phyloP scores from a whole-genome alignment of 2,888 invertebrate genomes.

The Brachynemurus nebulosus region DNA sequence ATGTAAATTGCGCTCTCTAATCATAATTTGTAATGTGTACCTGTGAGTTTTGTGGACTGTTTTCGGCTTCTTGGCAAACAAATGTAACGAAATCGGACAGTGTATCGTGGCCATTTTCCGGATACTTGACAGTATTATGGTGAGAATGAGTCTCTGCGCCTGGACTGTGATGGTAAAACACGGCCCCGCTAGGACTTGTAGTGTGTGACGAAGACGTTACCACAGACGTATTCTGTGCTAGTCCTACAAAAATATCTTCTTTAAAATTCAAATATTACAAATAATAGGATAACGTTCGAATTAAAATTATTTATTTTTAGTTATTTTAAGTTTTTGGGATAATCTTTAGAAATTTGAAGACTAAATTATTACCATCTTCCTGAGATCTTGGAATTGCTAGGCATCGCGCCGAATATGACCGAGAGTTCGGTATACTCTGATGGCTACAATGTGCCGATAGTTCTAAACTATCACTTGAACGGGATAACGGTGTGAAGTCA shows the following conservation, averaged over 20 bases:
- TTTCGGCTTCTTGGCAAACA: slow-evolving; percentile 87
- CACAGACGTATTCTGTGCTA: slow-evolving; percentile 36
- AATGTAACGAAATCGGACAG: slow-evolving; percentile 93
- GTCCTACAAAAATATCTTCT: slow-evolving; percentile 24
- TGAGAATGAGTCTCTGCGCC: slow-evolving; percentile 39
- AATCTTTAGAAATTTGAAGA: neutral
- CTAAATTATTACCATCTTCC: slow-evolving; percentile 5
- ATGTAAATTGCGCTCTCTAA: too few relatives aligned
- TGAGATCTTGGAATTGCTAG: slow-evolving; percentile 4
- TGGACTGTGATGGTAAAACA: slow-evolving; percentile 41
- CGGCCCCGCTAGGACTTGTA: slow-evolving; percentile 34
- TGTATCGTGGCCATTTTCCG: slow-evolving; percentile 79
- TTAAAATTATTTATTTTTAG: neutral
- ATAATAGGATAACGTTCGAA: neutral
- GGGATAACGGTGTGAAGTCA: slow-evolving; percentile 7
- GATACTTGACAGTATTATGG: slow-evolving; percentile 47
- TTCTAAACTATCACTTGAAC: slow-evolving; percentile 3
- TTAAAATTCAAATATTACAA: too few relatives aligned
- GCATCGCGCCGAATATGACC: slow-evolving; percentile 6
- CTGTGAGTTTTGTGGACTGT: slow-evolving; percentile 60
- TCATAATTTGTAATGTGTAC: too few relatives aligned
- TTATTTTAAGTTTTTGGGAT: neutral
- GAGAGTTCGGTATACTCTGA: slow-evolving; percentile 5
- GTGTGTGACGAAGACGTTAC: slow-evolving; percentile 39
- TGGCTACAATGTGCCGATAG: slow-evolving; percentile 6